A percentile compares a stretch with the other conserved stretches of the same genome.
Conservation (phyloP, 1,140 invertebrate species). For the Limonius californicus region DNA sequence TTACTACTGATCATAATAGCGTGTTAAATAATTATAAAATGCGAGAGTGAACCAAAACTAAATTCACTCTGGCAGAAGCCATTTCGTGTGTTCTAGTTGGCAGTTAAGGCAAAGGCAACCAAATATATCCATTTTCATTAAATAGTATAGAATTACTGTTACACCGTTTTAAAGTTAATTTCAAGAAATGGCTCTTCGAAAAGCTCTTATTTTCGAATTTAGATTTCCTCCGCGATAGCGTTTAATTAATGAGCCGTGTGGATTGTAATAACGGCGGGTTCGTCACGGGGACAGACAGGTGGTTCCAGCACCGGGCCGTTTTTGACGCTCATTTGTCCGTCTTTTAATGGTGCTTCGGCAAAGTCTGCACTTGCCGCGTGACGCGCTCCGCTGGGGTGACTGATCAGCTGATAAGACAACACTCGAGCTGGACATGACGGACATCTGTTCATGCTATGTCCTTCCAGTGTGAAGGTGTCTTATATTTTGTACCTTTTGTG, state of each 20-base stretch:
- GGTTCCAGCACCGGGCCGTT: conserved; percentile 20
- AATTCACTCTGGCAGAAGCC: too few relatives aligned
- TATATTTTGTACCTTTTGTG: too few relatives aligned
- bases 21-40: too few relatives aligned
- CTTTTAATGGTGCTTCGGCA: conserved; percentile 20
- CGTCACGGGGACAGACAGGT: conserved; percentile 23
- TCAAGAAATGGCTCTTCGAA: not conserved
- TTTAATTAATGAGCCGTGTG: conserved; percentile 24
- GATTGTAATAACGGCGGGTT: conserved; percentile 21
- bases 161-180: not conserved
- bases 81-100: too few relatives aligned
- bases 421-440: conserved; percentile 8
- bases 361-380: conserved; percentile 23
- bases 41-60: too few relatives aligned
- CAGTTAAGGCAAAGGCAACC: not conserved
- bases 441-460: conserved; percentile 6
- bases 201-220: conserved; percentile 25
- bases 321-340: conserved; percentile 23
- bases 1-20: too few relatives aligned
- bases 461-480: not conserved
- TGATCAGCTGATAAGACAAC: conserved; percentile 15
- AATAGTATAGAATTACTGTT: not conserved
- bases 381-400: conserved; percentile 10
- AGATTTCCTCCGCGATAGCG: conserved; percentile 21
- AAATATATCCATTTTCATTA: not conserved